Base-by-base conservation (phyloP, 1,140 invertebrate species). In the Aphelinus atriplicis region DNA sequence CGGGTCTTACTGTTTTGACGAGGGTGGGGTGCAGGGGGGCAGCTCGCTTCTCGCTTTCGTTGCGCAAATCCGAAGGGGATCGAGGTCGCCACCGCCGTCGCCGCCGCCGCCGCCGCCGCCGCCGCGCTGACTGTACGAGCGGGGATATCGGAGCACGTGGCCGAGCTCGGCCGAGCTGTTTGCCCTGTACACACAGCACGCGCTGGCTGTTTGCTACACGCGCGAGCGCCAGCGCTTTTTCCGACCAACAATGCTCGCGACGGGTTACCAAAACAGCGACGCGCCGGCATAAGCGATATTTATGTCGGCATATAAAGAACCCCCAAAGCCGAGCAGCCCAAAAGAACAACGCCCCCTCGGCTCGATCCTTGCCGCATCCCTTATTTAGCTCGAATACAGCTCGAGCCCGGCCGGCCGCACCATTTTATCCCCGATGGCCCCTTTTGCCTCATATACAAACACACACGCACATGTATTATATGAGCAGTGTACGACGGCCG, bases 221-320 rank as follows among this genome's bases (percentile, higher is more conserved):
- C 80, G 80, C 47, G 1, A 10, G 60, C 73, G 9, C 26, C 26
- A 26, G 43, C 64, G 68, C 79, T 79, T 81, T 77, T 80, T 80
- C 79, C 72, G 80, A 80, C 80, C 81, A 83, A 84, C 83, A 86
- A 86, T 87, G 84, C 87, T 82, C 83, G 26, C 26, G 81, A 88
- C 84, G 84, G 86, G 86, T 86, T 88, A 83, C 85, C 86, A 88
- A 87, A 88, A 88, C 86, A 87, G 81, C 83, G 85, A 78, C 85
- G 81, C 83, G 84, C 82, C 82, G 77, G 80, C 83, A 88, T 86
- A 87, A 88, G 82, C 87, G 86, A 88, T 88, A 88, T 87, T 88
- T 87, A 86, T 88, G 86, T 86, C 86, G 84, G 84, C 85, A 86
- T 84, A 26, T 26, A 87, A 87, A 87, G 84, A 82, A 81, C 81